Conservation (phyloP, 1,140 invertebrate species). For the Drosophila ambigua region DNA sequence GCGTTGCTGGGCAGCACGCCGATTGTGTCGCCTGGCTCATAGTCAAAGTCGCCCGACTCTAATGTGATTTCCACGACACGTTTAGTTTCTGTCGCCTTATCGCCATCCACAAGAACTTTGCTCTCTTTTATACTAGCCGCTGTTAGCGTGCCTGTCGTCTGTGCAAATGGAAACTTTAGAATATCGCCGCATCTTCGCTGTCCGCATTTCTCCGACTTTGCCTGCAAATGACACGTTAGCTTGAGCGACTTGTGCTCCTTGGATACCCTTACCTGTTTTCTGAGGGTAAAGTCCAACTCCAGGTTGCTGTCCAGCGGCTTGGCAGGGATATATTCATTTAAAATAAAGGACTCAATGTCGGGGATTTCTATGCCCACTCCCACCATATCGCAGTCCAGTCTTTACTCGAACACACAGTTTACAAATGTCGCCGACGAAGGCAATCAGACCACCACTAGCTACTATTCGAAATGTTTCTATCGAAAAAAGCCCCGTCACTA, state of each 20-base stretch:
- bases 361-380: not conserved
- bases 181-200: constrained; percentile 48
- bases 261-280: constrained; percentile 28
- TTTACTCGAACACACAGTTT: too few relatives aligned
- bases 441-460: too few relatives aligned
- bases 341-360: constrained; percentile 46
- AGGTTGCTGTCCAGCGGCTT: constrained; percentile 60
- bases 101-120: constrained; percentile 43
- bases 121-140: constrained; percentile 31
- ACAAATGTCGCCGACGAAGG: too few relatives aligned
- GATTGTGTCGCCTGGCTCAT: constrained; percentile 72
- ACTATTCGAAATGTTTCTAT: too few relatives aligned
- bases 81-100: constrained; percentile 45
- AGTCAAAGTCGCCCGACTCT: constrained; percentile 26
- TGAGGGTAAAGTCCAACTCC: constrained; percentile 38
- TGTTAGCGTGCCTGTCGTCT: constrained; percentile 8
- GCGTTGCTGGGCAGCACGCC: constrained; percentile 65
- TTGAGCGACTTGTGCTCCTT: not conserved
- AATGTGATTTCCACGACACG: constrained; percentile 63
- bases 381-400: too few relatives aligned
- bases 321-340: constrained; percentile 62
- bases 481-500: too few relatives aligned
- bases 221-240: constrained; percentile 11
- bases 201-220: constrained; percentile 19
- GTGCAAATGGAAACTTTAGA: constrained; percentile 64